phyloP scores from a whole-genome alignment of 1,140 invertebrate species.

The Camponotus vicinus region DNA sequence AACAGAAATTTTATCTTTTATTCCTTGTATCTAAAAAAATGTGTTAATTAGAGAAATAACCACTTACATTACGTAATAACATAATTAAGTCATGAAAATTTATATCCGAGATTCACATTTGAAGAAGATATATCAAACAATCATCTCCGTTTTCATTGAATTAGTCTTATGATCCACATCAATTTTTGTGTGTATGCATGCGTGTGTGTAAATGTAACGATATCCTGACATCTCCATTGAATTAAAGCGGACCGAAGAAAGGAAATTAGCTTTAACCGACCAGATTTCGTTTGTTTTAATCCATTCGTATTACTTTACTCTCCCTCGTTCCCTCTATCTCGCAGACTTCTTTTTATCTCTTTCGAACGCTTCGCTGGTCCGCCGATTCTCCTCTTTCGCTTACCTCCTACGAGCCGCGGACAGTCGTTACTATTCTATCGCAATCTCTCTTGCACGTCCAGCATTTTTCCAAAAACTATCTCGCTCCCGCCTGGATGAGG shows the following conservation, averaged over 20 bases:
- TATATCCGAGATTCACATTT: background rate
- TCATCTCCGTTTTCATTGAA: background rate
- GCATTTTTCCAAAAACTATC: constrained; percentile 79
- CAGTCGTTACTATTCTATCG: constrained; percentile 66
- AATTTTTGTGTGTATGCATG: background rate
- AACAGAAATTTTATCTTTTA: constrained; percentile 15
- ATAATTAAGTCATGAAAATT: background rate
- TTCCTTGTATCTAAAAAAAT: background rate
- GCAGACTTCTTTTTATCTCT: constrained; percentile 40
- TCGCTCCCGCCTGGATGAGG: constrained; percentile 67
- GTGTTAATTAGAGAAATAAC: background rate
- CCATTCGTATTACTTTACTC: constrained; percentile 57
- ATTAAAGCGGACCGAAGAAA: constrained; percentile 56
- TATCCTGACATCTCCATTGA: constrained; percentile 26
- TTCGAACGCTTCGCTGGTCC: constrained; percentile 15
- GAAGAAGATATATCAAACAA: background rate
- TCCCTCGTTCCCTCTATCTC: constrained; percentile 44
- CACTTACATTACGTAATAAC: background rate
- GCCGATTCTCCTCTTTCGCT: constrained; percentile 43
- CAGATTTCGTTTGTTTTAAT: constrained; percentile 69
- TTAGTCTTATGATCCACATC: background rate
- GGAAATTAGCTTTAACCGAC: constrained; percentile 73
- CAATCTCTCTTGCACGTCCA: constrained; percentile 76
- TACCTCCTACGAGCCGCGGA: constrained; percentile 18
- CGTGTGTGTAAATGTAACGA: background rate